Evolutionary conservation across 2,113 vertebrate genomes (phyloP).

Genomic region (Harpagus bidentatus): DNA sequence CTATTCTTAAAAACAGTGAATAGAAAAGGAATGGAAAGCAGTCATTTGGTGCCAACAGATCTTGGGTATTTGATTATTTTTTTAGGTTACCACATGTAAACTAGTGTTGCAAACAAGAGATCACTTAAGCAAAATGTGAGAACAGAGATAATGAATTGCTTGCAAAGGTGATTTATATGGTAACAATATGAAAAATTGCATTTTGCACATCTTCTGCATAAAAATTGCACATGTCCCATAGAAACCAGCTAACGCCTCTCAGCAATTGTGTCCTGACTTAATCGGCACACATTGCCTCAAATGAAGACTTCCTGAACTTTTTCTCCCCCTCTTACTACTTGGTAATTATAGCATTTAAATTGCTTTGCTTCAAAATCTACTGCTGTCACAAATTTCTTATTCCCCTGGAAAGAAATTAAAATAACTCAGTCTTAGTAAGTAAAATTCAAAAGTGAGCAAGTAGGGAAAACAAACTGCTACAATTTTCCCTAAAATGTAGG

Average conservation of each 20-base stretch:
- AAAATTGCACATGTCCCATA: not conserved
- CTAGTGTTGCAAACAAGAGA: not conserved
- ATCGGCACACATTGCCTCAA: not conserved
- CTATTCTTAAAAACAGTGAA: constrained; percentile 11
- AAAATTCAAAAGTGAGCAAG: not conserved
- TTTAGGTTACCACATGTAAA: not conserved
- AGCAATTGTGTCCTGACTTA: not conserved
- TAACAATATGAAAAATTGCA: not conserved
- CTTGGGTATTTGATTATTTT: not conserved
- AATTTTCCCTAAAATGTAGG: not conserved
- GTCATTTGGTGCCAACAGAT: not conserved
- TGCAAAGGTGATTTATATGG: not conserved
- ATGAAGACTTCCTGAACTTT: not conserved
- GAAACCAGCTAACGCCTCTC: not conserved
- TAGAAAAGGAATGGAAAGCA: not conserved
- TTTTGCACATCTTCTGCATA: not conserved
- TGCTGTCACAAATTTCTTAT: not conserved
- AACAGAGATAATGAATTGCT: not conserved
- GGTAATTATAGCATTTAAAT: constrained; percentile 12
- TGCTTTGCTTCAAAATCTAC: not conserved
- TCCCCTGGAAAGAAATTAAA: not conserved
- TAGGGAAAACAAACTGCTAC: not conserved
- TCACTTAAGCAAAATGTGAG: not conserved
- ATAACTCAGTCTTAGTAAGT: not conserved
- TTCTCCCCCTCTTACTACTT: not conserved